Evolutionary conservation across 2,113 vertebrate genomes (phyloP).

Genomic region (Cheirogaleus medius): DNA sequence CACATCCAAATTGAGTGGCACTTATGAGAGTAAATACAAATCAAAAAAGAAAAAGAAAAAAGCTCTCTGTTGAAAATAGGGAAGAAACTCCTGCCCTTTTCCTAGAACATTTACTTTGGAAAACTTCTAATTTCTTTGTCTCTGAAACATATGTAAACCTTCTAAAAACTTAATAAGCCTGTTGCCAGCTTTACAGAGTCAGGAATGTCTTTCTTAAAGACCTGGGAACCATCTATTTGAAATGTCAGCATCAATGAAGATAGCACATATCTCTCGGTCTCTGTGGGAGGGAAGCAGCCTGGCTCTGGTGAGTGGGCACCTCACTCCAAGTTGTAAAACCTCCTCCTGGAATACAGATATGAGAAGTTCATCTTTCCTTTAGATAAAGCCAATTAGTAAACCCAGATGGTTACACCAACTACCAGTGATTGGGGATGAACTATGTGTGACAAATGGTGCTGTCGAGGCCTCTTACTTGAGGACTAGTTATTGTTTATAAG

Average conservation of each 20-base stretch:
- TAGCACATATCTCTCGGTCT: background rate
- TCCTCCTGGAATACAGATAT: background rate
- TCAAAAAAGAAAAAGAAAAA: background rate
- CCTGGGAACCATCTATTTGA: background rate
- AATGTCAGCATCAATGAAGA: background rate
- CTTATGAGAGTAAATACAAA: background rate
- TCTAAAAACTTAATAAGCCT: background rate
- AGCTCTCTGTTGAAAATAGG: background rate
- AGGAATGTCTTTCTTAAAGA: background rate
- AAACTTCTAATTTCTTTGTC: background rate
- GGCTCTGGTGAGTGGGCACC: no score
- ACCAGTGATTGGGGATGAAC: background rate
- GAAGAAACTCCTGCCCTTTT: background rate
- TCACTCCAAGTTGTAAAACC: background rate
- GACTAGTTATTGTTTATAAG: background rate
- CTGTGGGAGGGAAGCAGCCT: background rate
- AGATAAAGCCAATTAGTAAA: background rate
- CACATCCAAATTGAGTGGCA: background rate
- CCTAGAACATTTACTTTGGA: background rate
- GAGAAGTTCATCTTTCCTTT: background rate
- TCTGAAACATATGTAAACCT: background rate
- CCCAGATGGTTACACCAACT: background rate
- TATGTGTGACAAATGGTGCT: background rate
- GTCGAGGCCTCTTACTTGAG: background rate
- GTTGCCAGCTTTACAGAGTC: background rate